Evolutionary conservation across 2,888 invertebrate species (phyloP), one percentile per base, ranked within the genome.

Genomic region (Carpatolechia fugitivella): DNA sequence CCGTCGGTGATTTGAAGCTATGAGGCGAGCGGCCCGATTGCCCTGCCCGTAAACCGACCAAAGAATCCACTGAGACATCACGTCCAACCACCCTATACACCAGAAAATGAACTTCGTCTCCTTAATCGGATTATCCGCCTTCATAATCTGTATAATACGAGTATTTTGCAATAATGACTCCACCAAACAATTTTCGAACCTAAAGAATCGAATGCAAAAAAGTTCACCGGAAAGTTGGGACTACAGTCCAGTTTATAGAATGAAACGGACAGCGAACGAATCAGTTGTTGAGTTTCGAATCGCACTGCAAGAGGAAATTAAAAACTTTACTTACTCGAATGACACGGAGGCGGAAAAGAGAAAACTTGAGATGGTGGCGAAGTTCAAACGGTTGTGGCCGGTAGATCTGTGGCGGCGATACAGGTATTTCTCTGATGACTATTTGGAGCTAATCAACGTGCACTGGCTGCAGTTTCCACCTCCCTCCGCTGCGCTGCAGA

Each of bases 381-480:
- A 73, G 54, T 91, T 91, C 69, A 83, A 81, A 58, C 70, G 63
- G 60, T 57, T 70, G 41, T 91, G 90, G 90, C 89, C 90, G 13
- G 77, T 90, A 50, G 72, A 80, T 20, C 70, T 74, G 36, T 93
- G 93, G 93, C 77, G 75, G 58, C 66, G 84, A 46, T 70, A 81
- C 57, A 92, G 93, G 18, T 90, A 89, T 69, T 93, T 93, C 72
- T 78, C 85, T 3, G 92, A 92, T 36, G 91, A 91, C 57, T 92
- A 91, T 66, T 69, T 93, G 65, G 70, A 86, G 55, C 75, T 91
- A 59, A 93, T 95, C 59, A 94, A 95, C 79, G 85, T 91, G 0
- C 94, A 95, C 74, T 96, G 96, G 95, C 79, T 95, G 61, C 81
- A 91, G 63, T 95, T 93, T 73, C 88, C 91, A 20, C 94, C 95